A percentile compares a stretch with the other conserved stretches of the same genome.
phyloP scores from a whole-genome alignment of 2,113 vertebrate genomes.

The Macaca nemestrina region DNA sequence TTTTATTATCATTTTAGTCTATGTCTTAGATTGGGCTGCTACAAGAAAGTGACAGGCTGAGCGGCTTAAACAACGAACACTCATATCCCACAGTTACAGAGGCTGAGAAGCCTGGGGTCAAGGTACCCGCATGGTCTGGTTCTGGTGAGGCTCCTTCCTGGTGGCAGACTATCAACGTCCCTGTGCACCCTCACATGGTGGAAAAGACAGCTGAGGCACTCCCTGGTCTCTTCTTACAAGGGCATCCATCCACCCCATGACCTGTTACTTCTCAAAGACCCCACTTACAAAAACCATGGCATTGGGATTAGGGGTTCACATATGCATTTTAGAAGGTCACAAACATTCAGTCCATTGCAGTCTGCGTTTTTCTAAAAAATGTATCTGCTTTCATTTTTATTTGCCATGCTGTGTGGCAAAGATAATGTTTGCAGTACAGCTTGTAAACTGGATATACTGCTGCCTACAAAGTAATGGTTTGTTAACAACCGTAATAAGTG shows the following conservation, averaged over 20 bases:
- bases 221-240: not conserved
- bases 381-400: not conserved
- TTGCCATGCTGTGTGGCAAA: not conserved
- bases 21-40: not conserved
- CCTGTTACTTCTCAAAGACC: not conserved
- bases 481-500: not conserved
- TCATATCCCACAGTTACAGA: fast-evolving
- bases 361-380: not conserved
- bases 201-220: not conserved
- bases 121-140: fast-evolving
- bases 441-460: no score
- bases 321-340: not conserved
- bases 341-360: not conserved
- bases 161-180: fast-evolving
- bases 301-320: fast-evolving
- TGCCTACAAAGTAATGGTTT: not conserved
- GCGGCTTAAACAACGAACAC: no score
- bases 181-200: not conserved
- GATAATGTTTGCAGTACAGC: not conserved
- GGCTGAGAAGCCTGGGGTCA: not conserved
- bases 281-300: not conserved
- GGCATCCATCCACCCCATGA: no score
- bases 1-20: not conserved
- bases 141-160: no score
- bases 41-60: not conserved